Conservation (phyloP, 92 coral and sea anemone genomes). For the Nematostella vectensis region DNA sequence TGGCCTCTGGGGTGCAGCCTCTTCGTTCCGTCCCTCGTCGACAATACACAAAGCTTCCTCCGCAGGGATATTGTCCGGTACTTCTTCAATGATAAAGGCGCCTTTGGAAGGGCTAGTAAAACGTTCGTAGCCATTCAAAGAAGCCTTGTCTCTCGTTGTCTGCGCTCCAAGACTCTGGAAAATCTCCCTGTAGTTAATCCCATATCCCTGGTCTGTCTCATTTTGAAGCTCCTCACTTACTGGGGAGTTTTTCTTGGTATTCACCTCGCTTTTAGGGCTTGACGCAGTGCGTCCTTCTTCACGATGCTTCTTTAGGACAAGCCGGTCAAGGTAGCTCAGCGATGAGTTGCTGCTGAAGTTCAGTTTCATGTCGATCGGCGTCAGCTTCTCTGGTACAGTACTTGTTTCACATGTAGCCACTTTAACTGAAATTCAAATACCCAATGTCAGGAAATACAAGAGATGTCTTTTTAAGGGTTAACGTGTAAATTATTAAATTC, state of each 20-base stretch:
- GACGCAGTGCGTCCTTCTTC: slow-evolving; percentile 4
- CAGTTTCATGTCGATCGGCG: slow-evolving; percentile 52
- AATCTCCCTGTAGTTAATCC: slow-evolving; percentile 79
- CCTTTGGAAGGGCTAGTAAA: slow-evolving; percentile 8
- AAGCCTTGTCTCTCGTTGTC: slow-evolving; percentile 14
- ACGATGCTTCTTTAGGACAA: slow-evolving; percentile 68
- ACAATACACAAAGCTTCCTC: slow-evolving; percentile 62
- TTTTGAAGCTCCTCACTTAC: not conserved
- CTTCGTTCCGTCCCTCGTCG: slow-evolving; percentile 44
- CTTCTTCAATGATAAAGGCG: slow-evolving; percentile 50
- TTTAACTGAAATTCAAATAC: slow-evolving; percentile 16
- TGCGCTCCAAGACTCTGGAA: slow-evolving; percentile 58
- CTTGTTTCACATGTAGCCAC: slow-evolving; percentile 67
- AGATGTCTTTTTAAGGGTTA: too few relatives aligned
- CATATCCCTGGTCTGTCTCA: slow-evolving; percentile 32
- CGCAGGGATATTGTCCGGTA: slow-evolving; percentile 23
- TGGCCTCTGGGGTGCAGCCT: slow-evolving; percentile 19
- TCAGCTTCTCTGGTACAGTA: slow-evolving; percentile 42
- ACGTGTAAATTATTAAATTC: too few relatives aligned
- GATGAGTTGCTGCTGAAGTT: slow-evolving; percentile 65
- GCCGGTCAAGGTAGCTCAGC: slow-evolving; percentile 74
- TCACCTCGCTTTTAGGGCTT: slow-evolving; percentile 9
- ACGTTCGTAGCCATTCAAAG: slow-evolving; percentile 3
- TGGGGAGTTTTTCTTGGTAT: not conserved
- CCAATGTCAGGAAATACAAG: not conserved